phyloP scores from a whole-genome alignment of 1,140 invertebrate genomes.

The Conopomorpha cramerella region DNA sequence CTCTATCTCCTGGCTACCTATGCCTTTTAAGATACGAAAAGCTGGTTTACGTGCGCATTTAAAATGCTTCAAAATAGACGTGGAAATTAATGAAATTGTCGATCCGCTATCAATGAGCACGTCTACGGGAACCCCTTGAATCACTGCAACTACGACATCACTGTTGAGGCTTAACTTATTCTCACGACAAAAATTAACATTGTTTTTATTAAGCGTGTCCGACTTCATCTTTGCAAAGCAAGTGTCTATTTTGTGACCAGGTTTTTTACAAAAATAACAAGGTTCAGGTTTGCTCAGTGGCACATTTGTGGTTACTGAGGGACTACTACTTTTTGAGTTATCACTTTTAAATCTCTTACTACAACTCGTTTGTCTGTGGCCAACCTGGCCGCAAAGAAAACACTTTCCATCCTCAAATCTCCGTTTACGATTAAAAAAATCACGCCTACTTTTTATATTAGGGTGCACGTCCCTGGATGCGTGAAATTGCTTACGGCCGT shows the following conservation, averaged over 20 bases:
- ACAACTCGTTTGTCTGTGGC: constrained; percentile 1
- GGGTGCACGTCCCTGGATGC: too few relatives aligned
- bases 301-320: background rate
- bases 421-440: background rate
- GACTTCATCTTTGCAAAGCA: constrained; percentile 6
- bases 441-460: background rate
- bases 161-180: background rate
- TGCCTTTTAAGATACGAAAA: constrained; percentile 2
- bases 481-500: too few relatives aligned
- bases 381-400: constrained; percentile 1
- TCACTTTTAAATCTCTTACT: background rate
- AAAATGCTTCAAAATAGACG: constrained; percentile 3
- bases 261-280: constrained; percentile 5
- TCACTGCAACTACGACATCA: constrained; percentile 1
- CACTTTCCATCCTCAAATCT: constrained; percentile 2
- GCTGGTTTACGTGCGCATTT: background rate
- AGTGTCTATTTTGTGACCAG: constrained; percentile 3
- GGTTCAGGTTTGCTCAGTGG: background rate
- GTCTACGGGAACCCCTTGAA: constrained; percentile 2
- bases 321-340: background rate
- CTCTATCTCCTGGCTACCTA: constrained; percentile 3
- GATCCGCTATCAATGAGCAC: constrained; percentile 5
- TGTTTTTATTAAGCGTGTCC: constrained; percentile 2
- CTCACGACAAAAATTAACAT: constrained; percentile 5
- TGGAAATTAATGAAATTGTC: constrained; percentile 1